Conservation (phyloP, 2,113 vertebrate species). For the Ctenomys sociabilis region DNA sequence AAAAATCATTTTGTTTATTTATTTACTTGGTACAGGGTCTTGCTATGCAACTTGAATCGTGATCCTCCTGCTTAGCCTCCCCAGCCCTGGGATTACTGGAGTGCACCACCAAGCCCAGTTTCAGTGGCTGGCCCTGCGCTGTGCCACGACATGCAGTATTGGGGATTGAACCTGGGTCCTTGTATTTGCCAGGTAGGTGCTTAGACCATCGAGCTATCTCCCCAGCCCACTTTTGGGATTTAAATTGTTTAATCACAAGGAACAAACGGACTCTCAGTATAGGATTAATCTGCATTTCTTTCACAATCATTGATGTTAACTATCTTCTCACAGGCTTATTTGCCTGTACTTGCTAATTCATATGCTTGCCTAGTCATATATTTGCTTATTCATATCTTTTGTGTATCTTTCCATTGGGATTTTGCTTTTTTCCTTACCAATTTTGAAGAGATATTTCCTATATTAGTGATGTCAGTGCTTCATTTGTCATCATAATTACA, state of each 20-base stretch:
- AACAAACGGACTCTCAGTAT: not conserved
- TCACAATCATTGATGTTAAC: not conserved
- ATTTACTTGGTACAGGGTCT: too few species aligned
- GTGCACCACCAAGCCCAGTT: too few species aligned
- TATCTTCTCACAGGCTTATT: not conserved
- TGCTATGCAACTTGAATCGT: too few species aligned
- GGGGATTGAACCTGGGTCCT: too few species aligned
- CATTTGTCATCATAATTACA: not conserved
- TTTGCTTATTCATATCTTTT: not conserved
- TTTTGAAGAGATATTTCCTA: not conserved
- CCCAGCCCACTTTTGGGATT: not conserved
- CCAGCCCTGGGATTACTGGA: too few species aligned
- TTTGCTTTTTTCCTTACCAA: not conserved
- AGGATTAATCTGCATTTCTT: not conserved
- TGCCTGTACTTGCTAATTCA: not conserved
- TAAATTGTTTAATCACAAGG: not conserved
- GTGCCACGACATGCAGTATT: too few species aligned
- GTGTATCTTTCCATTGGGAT: not conserved
- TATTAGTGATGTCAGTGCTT: not conserved
- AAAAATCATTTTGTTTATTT: too few species aligned
- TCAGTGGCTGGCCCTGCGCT: too few species aligned
- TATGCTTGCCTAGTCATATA: too few species aligned
- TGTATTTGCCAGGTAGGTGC: too few species aligned
- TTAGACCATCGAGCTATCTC: too few species aligned
- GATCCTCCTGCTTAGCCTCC: too few species aligned